Base-by-base conservation (phyloP, 2,113 vertebrate species). In the Pelecanus crispus region DNA sequence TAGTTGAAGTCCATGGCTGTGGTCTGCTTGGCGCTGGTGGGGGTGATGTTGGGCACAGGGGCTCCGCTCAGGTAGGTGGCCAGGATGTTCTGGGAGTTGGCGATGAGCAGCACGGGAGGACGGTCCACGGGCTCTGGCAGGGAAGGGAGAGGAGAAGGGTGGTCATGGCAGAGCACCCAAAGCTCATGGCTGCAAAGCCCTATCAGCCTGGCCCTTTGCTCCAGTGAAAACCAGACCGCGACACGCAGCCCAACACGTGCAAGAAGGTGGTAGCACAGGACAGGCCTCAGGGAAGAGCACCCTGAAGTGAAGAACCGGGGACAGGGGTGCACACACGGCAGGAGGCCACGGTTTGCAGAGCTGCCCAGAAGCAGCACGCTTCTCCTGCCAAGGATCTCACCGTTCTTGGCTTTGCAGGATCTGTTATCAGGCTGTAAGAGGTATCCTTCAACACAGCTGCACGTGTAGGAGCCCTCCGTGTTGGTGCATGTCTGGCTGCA, bases 1-100 rank as follows among this genome's bases (percentile, higher is more conserved):
- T 99, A 99, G 97, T 98, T 98, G 96, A 99, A 99, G 98, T 99
- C 99, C 99, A 99, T 99, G 74, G 99, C 99, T 5, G 99, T 99
- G 61, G 99, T 99, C 98, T 99, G 99, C 96, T 99, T 99, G 40
- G 99, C 99, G 15, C 98, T 96, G 47, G 99, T 99, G 86, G 99
- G 98, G 24, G 98, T 98, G 92, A 99, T 98, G 93, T 98, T 98
- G 84, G 98, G 98, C 88, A 99, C 98, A 0, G 98, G 96, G 42
- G 98, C 98, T 15, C 99, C 99, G 0, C 98, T 99, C 95, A 99
- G 98, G 78, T 98, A 98, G 0, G 99, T 99, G 94, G 99, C 99
- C 96, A 99, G 98, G 97, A 99, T 99, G 97, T 99, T 99, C 95
- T 99, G 99, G 22, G 99, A 99, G 97, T 99, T 99, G 94, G 99